Evolutionary conservation across 2,113 vertebrate species (phyloP), one percentile per base, ranked within the genome.

Genomic region (Desmodus rotundus): DNA sequence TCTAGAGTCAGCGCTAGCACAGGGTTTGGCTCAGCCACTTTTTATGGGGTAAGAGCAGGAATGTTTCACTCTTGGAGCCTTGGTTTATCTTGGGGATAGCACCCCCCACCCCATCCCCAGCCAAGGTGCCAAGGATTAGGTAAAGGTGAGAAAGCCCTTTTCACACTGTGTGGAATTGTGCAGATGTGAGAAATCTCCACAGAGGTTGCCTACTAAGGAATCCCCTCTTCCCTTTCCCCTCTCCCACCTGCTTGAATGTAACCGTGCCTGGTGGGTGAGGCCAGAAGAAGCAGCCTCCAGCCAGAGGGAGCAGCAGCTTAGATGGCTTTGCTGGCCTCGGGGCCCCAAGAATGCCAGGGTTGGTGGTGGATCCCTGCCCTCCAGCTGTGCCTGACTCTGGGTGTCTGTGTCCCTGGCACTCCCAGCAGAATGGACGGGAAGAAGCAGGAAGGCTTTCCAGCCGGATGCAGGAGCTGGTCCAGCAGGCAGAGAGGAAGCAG

Each of bases 261-360:
- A 97, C 97, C 65, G 70, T 91, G 91, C 97, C 96, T 54, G 97
- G 93, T 97, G 97, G 95, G 0, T 85, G 50, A 98, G 97, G 88
- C 98, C 97, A 36, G 98, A 98, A 89, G 98, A 97, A 93, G 43
- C 84, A 9, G 12, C 89, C 67, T 84, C 96, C 58, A 31, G 92
- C 41, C 98, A 97, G 97, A 98, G 97, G 94, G 98, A 98, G 96
- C 91, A 4, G 45, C 76, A 28, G 38, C 82, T 54, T 8, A 4
- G 7, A 12, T 36, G 61, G 67, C 10, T 77, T 31, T 90, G 68
- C 80, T 52, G 52, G 63, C 43, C 0, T 54, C 1, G 0, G 33
- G 94, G 33, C 58, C 77, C 13, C 1, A 1, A 63, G n/a, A 36
- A n/a, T 4, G 4, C 12, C 17, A 65, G 80, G 14, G 2, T 4